Evolutionary conservation across 2,113 vertebrate species (phyloP), one percentile per base, ranked within the genome.

Genomic region (Rissa tridactyla): DNA sequence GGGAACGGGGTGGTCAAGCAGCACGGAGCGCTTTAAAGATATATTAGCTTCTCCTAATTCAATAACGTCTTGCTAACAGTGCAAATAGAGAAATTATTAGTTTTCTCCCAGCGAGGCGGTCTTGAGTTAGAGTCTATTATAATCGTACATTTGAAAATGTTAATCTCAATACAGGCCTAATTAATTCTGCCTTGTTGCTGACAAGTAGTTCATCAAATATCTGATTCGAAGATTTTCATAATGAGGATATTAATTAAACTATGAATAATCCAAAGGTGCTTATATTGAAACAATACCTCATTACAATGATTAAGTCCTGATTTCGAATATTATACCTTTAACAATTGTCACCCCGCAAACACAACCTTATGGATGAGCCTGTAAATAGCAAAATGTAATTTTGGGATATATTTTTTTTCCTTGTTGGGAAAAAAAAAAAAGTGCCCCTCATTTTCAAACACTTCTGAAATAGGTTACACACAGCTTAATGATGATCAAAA

Each of bases 401-500:
- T 98, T 97, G 97, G 97, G 98, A 97, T 90, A 81, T 94, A 90
- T 95, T 98, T 98, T 82, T 96, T 82, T 96, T 94, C 88, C 94
- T 97, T 97, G 96, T 97, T 93, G 71, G 65, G 0, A 2, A 26
- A 69, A 88, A 81, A 65, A 96, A 97, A 98, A 98, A 96, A 97
- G 96, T 97, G 98, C 97, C 98, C 97, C 98, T 98, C 98, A 98
- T 98, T 98, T 98, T 98, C 98, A 98, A 98, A 98, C 98, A 98
- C 98, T 98, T 98, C 97, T 98, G 98, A 98, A 98, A 98, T 98
- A 98, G 98, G 98, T 98, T 98, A 97, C 98, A 98, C 98, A 98
- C 98, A 98, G 98, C 98, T 99, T 99, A 99, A 99, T 98, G 98
- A 98, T 98, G 98, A 98, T 98, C 98, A 98, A 98, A 98, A 98